A percentile compares a stretch with the other conserved stretches of the same genome.
Conservation (phyloP, 2,797 vertebrate genomes). For the Parauchenoglanis ngamensis region DNA sequence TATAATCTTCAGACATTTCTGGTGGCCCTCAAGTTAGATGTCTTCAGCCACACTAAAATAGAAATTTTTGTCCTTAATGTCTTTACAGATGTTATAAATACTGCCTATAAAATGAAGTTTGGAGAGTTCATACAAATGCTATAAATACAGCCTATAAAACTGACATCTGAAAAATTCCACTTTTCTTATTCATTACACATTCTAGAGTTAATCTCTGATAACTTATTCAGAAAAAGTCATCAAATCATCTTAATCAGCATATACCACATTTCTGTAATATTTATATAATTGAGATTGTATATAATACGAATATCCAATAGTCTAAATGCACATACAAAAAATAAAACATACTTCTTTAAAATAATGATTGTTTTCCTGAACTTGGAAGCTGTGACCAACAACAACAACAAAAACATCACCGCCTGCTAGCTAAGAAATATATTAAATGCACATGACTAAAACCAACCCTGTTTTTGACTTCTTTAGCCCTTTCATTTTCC, state of each 20-base stretch:
- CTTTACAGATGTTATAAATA: background rate
- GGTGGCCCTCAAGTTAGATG: background rate
- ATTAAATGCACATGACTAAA: slow-evolving; percentile 74
- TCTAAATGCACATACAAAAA: background rate
- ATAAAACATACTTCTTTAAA: background rate
- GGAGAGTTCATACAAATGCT: background rate
- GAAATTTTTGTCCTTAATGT: background rate
- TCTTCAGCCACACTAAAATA: background rate
- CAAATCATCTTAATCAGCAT: background rate
- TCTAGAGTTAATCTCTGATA: background rate
- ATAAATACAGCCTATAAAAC: background rate
- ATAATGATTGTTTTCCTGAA: slow-evolving; percentile 16
- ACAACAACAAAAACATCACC: slow-evolving; percentile 42
- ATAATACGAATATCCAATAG: background rate
- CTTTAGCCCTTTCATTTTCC: slow-evolving; percentile 45
- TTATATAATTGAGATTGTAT: background rate
- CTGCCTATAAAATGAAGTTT: background rate
- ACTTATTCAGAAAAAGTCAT: background rate
- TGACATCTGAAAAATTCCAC: background rate
- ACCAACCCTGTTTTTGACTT: slow-evolving; percentile 66
- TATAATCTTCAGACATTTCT: background rate
- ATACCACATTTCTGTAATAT: background rate
- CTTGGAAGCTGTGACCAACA: slow-evolving; percentile 26
- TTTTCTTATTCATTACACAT: background rate
- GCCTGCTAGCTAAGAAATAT: slow-evolving; percentile 64